Percentiles rank a stretch among this genome's conserved stretches.
These are phyloP conservation scores for Thera obeliscata DNA, from an alignment of 2,888 invertebrate genomes.

Conservation along the genomic window DNA sequence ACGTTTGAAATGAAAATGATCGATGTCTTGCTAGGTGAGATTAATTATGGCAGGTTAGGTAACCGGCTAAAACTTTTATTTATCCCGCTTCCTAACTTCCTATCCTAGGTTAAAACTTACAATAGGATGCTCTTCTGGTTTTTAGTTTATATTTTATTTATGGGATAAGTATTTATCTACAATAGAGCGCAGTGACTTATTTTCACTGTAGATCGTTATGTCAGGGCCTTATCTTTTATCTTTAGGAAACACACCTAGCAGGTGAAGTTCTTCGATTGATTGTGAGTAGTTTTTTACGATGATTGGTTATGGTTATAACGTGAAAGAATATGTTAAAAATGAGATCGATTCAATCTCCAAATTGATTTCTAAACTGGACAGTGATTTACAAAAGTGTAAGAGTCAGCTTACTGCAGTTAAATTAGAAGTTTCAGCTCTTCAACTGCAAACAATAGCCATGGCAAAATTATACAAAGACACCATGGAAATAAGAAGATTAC, in stretches of 20 bases:
- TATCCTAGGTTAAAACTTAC: not conserved
- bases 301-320: conserved; percentile 18
- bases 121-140: no score
- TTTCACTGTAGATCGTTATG: conserved; percentile 2
- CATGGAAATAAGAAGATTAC: conserved; percentile 64
- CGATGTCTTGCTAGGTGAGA: no score
- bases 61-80: no score
- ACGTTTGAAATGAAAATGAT: no score
- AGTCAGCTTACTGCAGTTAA: conserved; percentile 56
- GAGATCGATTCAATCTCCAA: conserved; percentile 53
- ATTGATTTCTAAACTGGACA: conserved; percentile 53
- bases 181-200: not conserved
- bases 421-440: conserved; percentile 57
- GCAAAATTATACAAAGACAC: conserved; percentile 58
- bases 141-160: not conserved
- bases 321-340: conserved; percentile 48
- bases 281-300: conserved; percentile 7
- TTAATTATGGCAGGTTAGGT: no score
- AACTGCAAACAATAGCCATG: conserved; percentile 58
- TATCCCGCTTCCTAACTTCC: no score
- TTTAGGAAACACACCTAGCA: not conserved
- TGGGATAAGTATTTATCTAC: not conserved
- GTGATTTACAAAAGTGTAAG: conserved; percentile 52
- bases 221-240: conserved; percentile 15
- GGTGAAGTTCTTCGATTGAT: not conserved